A percentile compares a stretch with the other conserved stretches of the same genome.
Conservation (phyloP, 2,888 invertebrate species). For the Tuberolachnus salignus region DNA sequence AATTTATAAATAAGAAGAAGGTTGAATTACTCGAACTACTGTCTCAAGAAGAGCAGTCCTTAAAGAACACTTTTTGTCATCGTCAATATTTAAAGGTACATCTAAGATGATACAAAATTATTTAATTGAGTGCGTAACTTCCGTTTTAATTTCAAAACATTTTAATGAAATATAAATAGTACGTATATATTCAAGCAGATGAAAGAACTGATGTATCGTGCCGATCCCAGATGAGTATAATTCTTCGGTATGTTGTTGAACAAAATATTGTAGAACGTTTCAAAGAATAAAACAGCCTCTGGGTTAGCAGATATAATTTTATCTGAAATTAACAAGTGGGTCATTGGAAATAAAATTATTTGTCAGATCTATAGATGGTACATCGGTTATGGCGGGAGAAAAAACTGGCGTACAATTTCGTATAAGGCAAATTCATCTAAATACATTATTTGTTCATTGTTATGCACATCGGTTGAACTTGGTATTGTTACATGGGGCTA, state of each 20-base stretch:
- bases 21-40: conserved; percentile 57
- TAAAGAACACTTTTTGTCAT: conserved; percentile 58
- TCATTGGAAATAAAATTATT: conserved; percentile 60
- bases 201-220: conserved; percentile 59
- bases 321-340: conserved; percentile 58
- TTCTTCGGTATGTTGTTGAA: conserved; percentile 60
- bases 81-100: conserved; percentile 59
- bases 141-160: conserved; percentile 52
- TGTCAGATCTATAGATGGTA: conserved; percentile 61
- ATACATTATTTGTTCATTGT: conserved; percentile 50
- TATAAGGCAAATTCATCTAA: conserved; percentile 24
- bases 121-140: conserved; percentile 58
- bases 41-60: conserved; percentile 12
- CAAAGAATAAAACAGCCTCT: conserved; percentile 59
- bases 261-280: conserved; percentile 60
- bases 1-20: conserved; percentile 59
- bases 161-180: conserved; percentile 58
- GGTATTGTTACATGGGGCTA: conserved; percentile 31
- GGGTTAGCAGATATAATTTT: conserved; percentile 59
- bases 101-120: conserved; percentile 60
- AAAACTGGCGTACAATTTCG: conserved; percentile 33
- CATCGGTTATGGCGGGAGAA: conserved; percentile 59
- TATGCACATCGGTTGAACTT: conserved; percentile 47
- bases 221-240: conserved; percentile 60
- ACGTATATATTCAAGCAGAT: conserved; percentile 59